Percentiles rank a stretch among this genome's conserved stretches.
phyloP scores from a whole-genome alignment of 2,797 vertebrate species.

The Manis pentadactyla region DNA sequence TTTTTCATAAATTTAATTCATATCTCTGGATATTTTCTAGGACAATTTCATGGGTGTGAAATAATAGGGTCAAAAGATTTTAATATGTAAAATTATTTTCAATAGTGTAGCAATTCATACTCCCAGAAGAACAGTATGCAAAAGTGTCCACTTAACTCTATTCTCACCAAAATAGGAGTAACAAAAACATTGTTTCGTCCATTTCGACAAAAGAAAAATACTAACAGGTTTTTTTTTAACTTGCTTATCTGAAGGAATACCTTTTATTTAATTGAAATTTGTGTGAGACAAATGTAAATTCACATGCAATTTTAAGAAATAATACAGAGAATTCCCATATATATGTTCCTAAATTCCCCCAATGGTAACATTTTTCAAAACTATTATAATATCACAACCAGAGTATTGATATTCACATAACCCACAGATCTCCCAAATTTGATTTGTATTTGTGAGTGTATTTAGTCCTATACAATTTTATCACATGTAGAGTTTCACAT shows the following conservation, averaged over 20 bases:
- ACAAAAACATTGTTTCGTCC: background rate
- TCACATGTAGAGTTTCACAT: background rate
- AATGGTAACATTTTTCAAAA: background rate
- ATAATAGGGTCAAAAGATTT: background rate
- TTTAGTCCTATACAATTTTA: background rate
- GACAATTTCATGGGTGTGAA: background rate
- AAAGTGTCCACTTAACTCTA: background rate
- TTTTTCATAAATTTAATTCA: background rate
- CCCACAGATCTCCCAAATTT: too few relatives aligned
- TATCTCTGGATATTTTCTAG: background rate
- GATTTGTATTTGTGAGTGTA: background rate
- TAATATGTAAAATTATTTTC: background rate
- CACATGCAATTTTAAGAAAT: background rate
- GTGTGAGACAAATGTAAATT: background rate
- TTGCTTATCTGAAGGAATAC: background rate
- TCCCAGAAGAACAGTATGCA: background rate
- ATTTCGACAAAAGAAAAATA: background rate
- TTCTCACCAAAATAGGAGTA: background rate
- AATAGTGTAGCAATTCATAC: background rate
- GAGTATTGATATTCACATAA: background rate
- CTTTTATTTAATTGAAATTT: slow-evolving; percentile 3
- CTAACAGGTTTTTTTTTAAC: background rate
- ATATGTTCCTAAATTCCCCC: background rate
- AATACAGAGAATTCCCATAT: background rate
- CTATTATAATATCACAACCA: background rate